Evolutionary conservation across 2,113 vertebrate species (phyloP).

Genomic region (Pluvianellus socialis): DNA sequence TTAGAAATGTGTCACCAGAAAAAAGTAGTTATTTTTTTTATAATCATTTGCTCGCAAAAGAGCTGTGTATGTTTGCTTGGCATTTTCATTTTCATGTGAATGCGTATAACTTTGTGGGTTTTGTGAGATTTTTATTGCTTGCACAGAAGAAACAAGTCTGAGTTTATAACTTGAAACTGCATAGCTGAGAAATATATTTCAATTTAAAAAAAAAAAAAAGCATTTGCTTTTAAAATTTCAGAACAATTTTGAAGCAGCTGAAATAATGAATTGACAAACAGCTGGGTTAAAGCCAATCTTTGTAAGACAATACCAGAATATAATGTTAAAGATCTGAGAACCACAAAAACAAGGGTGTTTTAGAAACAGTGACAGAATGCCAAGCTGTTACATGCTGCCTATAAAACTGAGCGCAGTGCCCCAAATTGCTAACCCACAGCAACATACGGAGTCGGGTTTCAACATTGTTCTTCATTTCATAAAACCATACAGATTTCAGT

Average conservation of each 20-base stretch:
- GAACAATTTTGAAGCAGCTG: neutral
- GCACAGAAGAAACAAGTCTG: neutral
- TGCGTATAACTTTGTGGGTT: neutral
- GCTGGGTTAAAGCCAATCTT: neutral
- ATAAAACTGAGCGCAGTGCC: neutral
- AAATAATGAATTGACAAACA: neutral
- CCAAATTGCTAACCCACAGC: neutral
- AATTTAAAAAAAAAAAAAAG: neutral
- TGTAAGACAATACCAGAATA: conserved; percentile 1
- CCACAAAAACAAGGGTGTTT: conserved; percentile 6
- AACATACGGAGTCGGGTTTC: neutral
- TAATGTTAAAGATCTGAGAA: conserved; percentile 2
- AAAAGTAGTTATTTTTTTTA: neutral
- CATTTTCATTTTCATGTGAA: neutral
- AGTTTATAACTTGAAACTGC: neutral
- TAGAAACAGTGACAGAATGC: neutral
- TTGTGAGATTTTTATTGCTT: neutral
- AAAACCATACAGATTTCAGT: neutral
- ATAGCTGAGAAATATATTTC: neutral
- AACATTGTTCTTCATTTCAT: neutral
- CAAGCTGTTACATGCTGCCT: neutral
- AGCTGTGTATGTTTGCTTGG: neutral
- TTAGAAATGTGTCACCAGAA: neutral
- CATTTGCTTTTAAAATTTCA: neutral
- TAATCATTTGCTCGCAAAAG: neutral